Evolutionary conservation across 2,113 vertebrate species (phyloP).

Genomic region (Campylomormyrus numenius): DNA sequence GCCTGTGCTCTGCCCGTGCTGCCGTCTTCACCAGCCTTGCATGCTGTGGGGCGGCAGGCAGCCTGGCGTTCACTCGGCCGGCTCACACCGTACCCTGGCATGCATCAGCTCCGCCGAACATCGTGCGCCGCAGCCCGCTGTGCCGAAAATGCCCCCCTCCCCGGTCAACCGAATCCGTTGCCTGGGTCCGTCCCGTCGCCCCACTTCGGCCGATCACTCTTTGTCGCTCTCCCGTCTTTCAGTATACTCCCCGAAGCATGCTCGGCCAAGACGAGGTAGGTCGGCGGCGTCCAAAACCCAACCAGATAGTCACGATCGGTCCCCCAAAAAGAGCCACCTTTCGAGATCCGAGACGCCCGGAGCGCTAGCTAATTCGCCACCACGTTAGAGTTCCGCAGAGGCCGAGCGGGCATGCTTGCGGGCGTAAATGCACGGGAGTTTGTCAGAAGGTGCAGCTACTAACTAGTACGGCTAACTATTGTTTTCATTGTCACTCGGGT

Average conservation of each 20-base stretch:
- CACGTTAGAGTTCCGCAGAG: constrained; percentile 2
- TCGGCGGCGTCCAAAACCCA: constrained; percentile 19
- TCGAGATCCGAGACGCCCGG: background rate
- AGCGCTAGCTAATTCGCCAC: constrained; percentile 1
- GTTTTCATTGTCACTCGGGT: constrained; percentile 45
- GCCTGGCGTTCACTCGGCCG: constrained; percentile 21
- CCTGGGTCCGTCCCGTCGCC: constrained; percentile 20
- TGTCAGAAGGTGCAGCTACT: constrained; percentile 16
- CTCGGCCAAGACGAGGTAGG: constrained; percentile 1
- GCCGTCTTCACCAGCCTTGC: constrained; percentile 33
- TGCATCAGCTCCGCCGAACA: background rate
- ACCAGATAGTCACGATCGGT: background rate
- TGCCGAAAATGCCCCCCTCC: background rate
- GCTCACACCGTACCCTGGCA: constrained; percentile 10
- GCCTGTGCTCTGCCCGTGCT: constrained; percentile 57
- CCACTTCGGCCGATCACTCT: constrained; percentile 17
- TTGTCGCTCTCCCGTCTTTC: constrained; percentile 26
- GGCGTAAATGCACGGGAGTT: constrained; percentile 4
- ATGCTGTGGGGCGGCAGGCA: constrained; percentile 28
- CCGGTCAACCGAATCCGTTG: background rate
- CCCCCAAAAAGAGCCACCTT: background rate
- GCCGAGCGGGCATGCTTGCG: background rate
- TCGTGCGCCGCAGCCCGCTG: background rate
- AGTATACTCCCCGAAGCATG: constrained; percentile 37
- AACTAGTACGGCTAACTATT: constrained; percentile 34